These are phyloP conservation scores for Ceyx cyanopectus DNA, from an alignment of 2,113 vertebrate genomes.

Conservation along the genomic window DNA sequence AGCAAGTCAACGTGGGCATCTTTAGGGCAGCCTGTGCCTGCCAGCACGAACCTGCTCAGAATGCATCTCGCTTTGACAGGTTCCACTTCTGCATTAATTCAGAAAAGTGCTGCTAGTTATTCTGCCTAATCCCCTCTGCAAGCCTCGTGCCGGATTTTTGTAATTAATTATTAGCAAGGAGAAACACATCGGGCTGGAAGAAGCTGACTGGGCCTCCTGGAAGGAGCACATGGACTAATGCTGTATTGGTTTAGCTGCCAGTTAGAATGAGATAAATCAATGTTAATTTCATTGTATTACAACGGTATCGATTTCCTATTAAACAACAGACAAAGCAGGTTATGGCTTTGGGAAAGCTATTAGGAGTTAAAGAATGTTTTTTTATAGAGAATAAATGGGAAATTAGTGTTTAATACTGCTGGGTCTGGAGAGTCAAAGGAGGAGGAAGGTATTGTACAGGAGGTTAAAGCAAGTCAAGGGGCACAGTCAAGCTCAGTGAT, in stretches of 20 bases:
- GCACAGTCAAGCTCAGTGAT: not conserved
- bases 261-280: constrained; percentile 71
- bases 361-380: constrained; percentile 40
- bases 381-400: constrained; percentile 28
- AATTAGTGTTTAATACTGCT: not conserved
- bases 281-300: constrained; percentile 74
- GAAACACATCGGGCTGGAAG: not conserved
- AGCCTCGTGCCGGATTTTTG: not conserved
- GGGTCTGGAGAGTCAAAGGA: not conserved
- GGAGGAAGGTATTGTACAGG: rapidly evolving
- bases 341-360: constrained; percentile 69
- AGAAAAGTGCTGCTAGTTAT: not conserved
- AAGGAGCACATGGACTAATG: not conserved
- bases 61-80: not conserved
- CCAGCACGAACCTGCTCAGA: not conserved
- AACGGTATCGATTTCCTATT: constrained; percentile 75
- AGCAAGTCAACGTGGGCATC: rapidly evolving
- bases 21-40: not conserved
- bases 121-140: not conserved
- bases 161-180: constrained; percentile 61
- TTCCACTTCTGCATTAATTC: not conserved
- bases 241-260: constrained; percentile 53
- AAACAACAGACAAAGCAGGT: constrained; percentile 64
- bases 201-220: not conserved
- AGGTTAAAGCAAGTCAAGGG: not conserved